Evolutionary conservation across 2,113 vertebrate species (phyloP), one percentile per base, ranked within the genome.

Genomic region (Recurvirostra avosetta): DNA sequence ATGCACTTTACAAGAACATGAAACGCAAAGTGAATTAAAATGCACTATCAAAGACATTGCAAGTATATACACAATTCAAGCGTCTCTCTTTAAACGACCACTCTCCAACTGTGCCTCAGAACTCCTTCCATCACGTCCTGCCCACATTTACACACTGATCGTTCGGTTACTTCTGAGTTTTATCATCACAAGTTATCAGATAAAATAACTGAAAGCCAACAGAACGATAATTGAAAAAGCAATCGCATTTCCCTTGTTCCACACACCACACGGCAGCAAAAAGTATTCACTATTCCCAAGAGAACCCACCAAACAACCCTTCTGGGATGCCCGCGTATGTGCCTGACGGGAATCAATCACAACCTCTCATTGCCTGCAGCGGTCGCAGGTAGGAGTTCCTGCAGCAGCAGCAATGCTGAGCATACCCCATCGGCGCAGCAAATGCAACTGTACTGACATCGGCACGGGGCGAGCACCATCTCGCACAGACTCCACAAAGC

Each of bases 61-160:
- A 94, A 80, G 59, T 96, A 97, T 97, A 84, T 96, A 96, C 88
- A 97, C 55, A 90, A 59, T 50, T 61, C 72, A 62, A 95, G 72
- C 76, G 78, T 89, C 83, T 52, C 25, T 66, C 91, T 68, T 49
- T 23, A 77, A 75, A 62, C 40, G 22, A 50, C 77, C 38, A 25
- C 70, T 66, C 65, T 90, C 59, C 85, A 81, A 18, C 75, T 59
- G 82, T 63, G 67, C 74, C 74, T 92, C 96, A 88, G 58, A 85
- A 89, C 68, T 52, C 59, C 53, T 91, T 55, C 38, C 47, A 68
- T 56, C 71, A 74, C 3, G 9, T 75, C 81, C 94, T 83, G 68
- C 92, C 87, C 85, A 83, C 63, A 40, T 85, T 92, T 90, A 79
- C 41, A 55, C 8, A 41, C 7, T 5, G 62, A 62, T 41, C 32